These are phyloP conservation scores for Pomatostomus ruficeps DNA, from an alignment of 2,113 vertebrate species.

Conservation along the genomic window DNA sequence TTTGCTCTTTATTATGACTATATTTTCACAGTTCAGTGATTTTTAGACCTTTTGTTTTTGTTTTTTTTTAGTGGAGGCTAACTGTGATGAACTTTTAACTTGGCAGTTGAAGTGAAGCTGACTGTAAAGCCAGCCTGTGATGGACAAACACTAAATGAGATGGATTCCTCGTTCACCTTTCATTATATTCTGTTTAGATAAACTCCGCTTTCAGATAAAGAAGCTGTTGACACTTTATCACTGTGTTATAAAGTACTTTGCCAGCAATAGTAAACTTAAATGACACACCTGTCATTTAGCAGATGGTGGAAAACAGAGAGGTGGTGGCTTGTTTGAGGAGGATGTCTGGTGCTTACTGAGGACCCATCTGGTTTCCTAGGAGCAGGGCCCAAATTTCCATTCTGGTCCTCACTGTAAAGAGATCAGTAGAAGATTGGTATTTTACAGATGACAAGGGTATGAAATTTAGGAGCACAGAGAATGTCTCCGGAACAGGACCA, in stretches of 20 bases:
- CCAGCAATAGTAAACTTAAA: background rate
- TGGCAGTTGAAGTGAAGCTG: background rate
- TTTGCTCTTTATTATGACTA: background rate
- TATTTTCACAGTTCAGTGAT: background rate
- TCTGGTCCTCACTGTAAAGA: background rate
- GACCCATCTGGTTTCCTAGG: background rate
- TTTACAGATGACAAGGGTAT: background rate
- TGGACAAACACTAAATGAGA: background rate
- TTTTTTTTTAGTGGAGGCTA: background rate
- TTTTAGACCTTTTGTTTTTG: background rate
- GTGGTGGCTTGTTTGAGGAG: background rate
- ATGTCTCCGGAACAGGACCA: background rate
- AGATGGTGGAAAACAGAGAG: background rate
- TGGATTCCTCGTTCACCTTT: background rate
- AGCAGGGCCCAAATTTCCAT: background rate
- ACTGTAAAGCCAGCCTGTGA: background rate
- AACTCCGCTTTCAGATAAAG: background rate
- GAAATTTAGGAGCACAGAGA: background rate
- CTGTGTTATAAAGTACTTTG: background rate
- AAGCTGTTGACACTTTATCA: background rate
- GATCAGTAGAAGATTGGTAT: background rate
- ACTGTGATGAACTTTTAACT: background rate
- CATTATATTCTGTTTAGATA: background rate
- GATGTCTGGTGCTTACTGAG: background rate
- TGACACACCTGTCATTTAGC: background rate